A percentile compares a stretch with the other conserved stretches of the same genome.
Conservation (phyloP, 1,140 invertebrate genomes). For the Drosophila neocordata region DNA sequence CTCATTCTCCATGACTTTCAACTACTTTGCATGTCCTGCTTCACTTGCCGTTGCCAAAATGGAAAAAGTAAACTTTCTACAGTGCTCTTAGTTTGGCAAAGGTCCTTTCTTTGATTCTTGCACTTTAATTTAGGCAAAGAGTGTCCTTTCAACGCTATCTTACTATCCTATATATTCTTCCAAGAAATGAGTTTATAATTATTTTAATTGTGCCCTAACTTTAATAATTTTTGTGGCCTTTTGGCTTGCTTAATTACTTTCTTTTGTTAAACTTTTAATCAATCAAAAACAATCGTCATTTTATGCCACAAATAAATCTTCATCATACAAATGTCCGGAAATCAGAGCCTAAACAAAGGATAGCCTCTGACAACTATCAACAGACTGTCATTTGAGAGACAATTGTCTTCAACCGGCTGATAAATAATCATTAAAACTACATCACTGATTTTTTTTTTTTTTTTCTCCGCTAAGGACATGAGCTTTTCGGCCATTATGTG, state of each 20-base stretch:
- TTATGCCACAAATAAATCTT: conserved; percentile 34
- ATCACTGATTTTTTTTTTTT: background rate
- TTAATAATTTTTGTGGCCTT: background rate
- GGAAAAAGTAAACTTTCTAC: background rate
- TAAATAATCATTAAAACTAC: conserved; percentile 6
- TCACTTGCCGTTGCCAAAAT: no score
- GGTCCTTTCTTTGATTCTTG: no score
- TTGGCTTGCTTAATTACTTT: background rate
- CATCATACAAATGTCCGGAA: conserved; percentile 4
- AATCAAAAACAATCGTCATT: background rate
- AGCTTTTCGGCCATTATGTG: conserved; percentile 16
- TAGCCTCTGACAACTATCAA: conserved; percentile 52
- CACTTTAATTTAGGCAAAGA: no score
- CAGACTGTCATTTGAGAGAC: conserved; percentile 32
- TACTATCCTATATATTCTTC: no score
- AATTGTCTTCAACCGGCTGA: conserved; percentile 18
- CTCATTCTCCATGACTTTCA: background rate
- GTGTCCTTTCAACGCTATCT: no score
- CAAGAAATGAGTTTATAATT: no score
- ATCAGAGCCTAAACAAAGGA: conserved; percentile 40
- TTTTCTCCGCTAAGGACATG: background rate
- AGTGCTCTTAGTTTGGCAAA: background rate
- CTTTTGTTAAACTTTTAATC: conserved; percentile 3
- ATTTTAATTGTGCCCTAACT: background rate
- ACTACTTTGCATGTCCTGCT: background rate